These are phyloP conservation scores for Nebria salina DNA, from an alignment of 2,888 invertebrate genomes.

Conservation along the genomic window DNA sequence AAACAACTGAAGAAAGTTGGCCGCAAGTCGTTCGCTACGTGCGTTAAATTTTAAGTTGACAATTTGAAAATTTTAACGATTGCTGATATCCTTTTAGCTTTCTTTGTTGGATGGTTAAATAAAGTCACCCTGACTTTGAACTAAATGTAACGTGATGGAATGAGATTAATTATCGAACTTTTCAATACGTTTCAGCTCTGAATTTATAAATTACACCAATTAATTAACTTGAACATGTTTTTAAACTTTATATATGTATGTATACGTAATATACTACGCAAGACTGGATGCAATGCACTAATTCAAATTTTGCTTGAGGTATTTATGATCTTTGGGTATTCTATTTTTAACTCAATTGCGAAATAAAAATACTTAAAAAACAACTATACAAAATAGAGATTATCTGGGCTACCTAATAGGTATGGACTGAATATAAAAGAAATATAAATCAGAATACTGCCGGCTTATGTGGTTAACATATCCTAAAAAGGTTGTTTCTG, in stretches of 20 bases:
- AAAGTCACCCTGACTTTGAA: conserved; percentile 5
- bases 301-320: not conserved
- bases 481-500: not conserved
- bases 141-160: not conserved
- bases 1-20: conserved; percentile 30
- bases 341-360: too few species aligned
- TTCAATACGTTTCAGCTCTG: not conserved
- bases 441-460: not conserved
- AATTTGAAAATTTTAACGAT: conserved; percentile 9
- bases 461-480: not conserved
- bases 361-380: too few species aligned
- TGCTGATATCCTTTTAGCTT: conserved; percentile 6
- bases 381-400: too few species aligned
- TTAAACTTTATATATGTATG: not conserved
- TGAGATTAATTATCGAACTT: not conserved
- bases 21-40: conserved; percentile 39
- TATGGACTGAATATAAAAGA: not conserved
- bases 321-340: too few species aligned
- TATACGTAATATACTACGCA: not conserved
- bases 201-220: not conserved
- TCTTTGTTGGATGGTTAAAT: conserved; percentile 14
- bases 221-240: not conserved
- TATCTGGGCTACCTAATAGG: not conserved
- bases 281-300: not conserved
- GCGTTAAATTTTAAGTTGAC: conserved; percentile 26